phyloP scores from a whole-genome alignment of 2,888 invertebrate genomes.

The Chrysolina americana region DNA sequence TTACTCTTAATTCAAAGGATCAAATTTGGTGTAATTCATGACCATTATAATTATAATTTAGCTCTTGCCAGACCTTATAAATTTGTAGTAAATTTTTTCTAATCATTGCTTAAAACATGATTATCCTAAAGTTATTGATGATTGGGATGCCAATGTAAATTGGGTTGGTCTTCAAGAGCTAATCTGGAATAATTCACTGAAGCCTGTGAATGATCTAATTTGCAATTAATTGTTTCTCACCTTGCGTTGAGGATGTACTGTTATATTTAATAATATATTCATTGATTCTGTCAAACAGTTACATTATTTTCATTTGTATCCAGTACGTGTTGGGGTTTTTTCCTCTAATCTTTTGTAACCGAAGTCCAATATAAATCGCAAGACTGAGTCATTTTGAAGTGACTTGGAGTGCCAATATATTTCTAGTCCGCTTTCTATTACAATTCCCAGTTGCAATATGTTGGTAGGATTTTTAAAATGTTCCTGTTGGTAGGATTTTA shows the following conservation, averaged over 20 bases:
- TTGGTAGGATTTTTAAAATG: constrained; percentile 28
- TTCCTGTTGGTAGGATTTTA: too few species aligned
- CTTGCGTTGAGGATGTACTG: constrained; percentile 7
- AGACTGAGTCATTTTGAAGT: constrained; percentile 58
- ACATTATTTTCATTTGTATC: constrained; percentile 37
- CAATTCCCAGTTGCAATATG: constrained; percentile 37
- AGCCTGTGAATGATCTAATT: too few species aligned
- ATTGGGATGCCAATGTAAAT: too few species aligned
- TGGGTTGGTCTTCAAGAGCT: too few species aligned
- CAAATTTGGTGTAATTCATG: constrained; percentile 5
- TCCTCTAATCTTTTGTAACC: constrained; percentile 40
- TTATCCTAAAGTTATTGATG: neutral
- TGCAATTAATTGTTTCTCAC: neutral
- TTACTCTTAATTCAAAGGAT: neutral
- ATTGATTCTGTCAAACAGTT: constrained; percentile 42
- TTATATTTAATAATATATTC: constrained; percentile 10
- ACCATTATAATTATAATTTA: neutral
- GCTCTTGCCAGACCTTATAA: neutral
- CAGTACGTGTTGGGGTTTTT: constrained; percentile 35
- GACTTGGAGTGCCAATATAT: constrained; percentile 63
- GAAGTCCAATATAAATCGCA: constrained; percentile 53
- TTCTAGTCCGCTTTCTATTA: constrained; percentile 64
- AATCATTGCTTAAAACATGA: neutral
- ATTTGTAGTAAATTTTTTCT: neutral
- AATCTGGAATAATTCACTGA: too few species aligned